Base-by-base conservation (phyloP, 1,140 invertebrate genomes). In the Armadillidium nasatum region DNA sequence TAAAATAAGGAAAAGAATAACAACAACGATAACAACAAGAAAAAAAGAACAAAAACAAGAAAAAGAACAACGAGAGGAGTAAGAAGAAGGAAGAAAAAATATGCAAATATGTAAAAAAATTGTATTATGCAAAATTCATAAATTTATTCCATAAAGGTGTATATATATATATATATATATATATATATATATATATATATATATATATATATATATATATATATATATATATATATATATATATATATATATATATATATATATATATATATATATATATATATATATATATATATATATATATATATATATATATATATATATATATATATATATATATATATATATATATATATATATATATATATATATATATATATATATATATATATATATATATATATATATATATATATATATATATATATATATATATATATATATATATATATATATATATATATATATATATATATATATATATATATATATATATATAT, bases 221-320 rank as follows among this genome's bases (percentile, higher is more conserved):
- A 66, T 67, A 67, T 67, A 67, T 67, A 67, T 67, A 67, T 67
- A 15, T 67, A 67, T 67, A 67, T 67, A 67, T 67, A 67, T 67
- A 23, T 67, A 67, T 67, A 67, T 67, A 67, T 67, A 15, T 67
- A 67, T 67, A 67, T 67, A 67, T 67, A 67, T 67, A 67, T 67
- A 15, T 67, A 67, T 67, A 11, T 11, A 11, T 67, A 67, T 67
- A 67, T 15, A 67, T 67, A 67, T 33, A 33, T 33, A 33, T 33
- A 33, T 33, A 33, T 33, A 33, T 33, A 33, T 33, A 33, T 6
- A 33, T 33, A 33, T 33, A 33, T 6, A 33, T 33, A 33, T 6
- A 33, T 33, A 33, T 6, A 33, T 33, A 33, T 6, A 6, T 33
- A 33, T 6, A 33, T 33, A 33, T 6, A 33, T 33, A 33, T 6